Percentiles rank a stretch among this genome's conserved stretches.
Conservation (phyloP, 2,797 vertebrate genomes). For the Sebastiscus tertius region DNA sequence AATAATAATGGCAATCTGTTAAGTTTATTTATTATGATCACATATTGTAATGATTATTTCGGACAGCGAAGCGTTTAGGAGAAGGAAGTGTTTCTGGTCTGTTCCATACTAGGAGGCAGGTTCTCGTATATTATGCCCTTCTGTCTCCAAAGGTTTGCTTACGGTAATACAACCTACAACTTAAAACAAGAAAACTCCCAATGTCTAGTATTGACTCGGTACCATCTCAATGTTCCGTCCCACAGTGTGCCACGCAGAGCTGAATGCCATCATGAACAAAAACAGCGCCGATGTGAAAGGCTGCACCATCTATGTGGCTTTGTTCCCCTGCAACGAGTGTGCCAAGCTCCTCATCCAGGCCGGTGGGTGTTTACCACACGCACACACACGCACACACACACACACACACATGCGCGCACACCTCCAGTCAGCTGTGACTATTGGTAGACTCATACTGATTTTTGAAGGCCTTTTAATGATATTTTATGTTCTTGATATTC, state of each 20-base stretch:
- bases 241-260: slow-evolving; percentile 94
- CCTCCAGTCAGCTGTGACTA: too few species aligned
- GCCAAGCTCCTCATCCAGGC: slow-evolving; percentile 95
- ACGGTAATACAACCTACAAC: too few species aligned
- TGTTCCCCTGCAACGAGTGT: slow-evolving; percentile 97
- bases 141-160: background rate
- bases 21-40: too few species aligned
- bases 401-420: too few species aligned
- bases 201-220: background rate
- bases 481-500: too few species aligned
- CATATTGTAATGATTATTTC: too few species aligned
- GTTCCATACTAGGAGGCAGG: background rate
- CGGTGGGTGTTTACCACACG: slow-evolving; percentile 53
- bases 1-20: too few species aligned
- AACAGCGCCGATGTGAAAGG: slow-evolving; percentile 94
- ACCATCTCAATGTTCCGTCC: background rate
- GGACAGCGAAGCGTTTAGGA: background rate
- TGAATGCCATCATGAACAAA: slow-evolving; percentile 98
- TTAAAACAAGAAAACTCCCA: background rate
- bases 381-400: background rate
- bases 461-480: too few species aligned
- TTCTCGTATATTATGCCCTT: background rate
- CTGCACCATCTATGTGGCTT: slow-evolving; percentile 92
- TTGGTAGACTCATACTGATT: too few species aligned
- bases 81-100: background rate